Base-by-base conservation (phyloP, 2,888 invertebrate species). In the Carcina quercana region DNA sequence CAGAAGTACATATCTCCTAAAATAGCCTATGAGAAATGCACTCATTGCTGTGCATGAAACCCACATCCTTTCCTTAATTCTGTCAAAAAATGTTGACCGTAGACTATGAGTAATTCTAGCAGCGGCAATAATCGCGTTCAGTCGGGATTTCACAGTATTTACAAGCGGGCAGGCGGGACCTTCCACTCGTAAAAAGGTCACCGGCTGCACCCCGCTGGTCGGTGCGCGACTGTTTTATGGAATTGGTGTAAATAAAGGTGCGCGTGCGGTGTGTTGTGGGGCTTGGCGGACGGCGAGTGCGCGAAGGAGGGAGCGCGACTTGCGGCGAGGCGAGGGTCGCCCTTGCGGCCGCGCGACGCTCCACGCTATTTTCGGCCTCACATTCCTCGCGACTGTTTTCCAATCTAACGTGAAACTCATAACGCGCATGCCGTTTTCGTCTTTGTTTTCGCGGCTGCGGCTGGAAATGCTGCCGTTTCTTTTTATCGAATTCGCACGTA, bases 351-450 rank as follows among this genome's bases (percentile, higher is more conserved):
- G 64, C 78, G 64, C 70, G 70, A 72, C 75, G 76, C 74, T 78
- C 63, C 73, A 69, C 61, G 79, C 82, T 83, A 83, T 83, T 83
- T 83, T 79, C 65, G 73, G 76, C 74, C 65, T 70, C 75, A 65
- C 80, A 82, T 83, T 82, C 82, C 82, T 71, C 66, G 55, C 71
- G 66, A 71, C 70, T 80, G 80, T 76, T 80, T 82, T 83, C 73
- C 79, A 79, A 79, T 79, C 79, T 74, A 78, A 80, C 75, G 78
- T 76, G 76, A 67, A 80, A 74, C 76, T 66, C 65, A 73, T 67
- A 72, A 67, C 76, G 76, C 68, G 72, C 70, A 60, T 62, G 74
- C 69, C 72, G 79, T 66, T 59, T 61, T 65, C 58, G 67, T 58
- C 72, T 78, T 76, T 76, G 76, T 78, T 76, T 68, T 67, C 53